phyloP scores from a whole-genome alignment of 2,888 invertebrate species.

The Zaprionus bogoriensis region DNA sequence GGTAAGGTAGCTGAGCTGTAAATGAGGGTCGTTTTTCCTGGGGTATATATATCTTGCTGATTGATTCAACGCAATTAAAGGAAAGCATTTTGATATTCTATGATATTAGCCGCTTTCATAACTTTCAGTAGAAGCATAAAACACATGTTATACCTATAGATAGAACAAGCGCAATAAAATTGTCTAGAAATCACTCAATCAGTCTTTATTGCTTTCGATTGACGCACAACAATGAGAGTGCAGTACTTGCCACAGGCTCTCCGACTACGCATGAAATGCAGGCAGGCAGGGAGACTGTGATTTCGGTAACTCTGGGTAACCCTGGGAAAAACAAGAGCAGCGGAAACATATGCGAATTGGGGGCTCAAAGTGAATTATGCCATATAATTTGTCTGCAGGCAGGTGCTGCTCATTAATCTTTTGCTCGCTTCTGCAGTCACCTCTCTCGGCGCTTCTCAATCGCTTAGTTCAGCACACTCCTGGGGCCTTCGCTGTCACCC shows the following conservation, averaged over 20 bases:
- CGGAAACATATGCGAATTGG: slow-evolving; percentile 39
- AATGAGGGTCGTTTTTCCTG: neutral
- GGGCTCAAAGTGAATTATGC: slow-evolving; percentile 69
- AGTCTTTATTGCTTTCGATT: too few species aligned
- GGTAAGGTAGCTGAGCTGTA: neutral
- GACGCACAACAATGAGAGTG: too few species aligned
- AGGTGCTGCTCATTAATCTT: slow-evolving; percentile 76
- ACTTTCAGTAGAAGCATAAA: too few species aligned
- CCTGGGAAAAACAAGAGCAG: neutral
- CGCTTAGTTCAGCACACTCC: slow-evolving; percentile 50
- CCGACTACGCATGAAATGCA: neutral
- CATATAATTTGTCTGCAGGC: slow-evolving; percentile 70
- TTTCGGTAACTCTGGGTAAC: slow-evolving; percentile 9
- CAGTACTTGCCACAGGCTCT: neutral
- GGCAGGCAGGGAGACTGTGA: slow-evolving; percentile 4
- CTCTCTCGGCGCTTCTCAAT: slow-evolving; percentile 32
- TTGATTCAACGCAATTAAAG: too few species aligned
- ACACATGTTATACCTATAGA: too few species aligned
- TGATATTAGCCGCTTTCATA: too few species aligned
- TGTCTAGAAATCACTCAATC: too few species aligned
- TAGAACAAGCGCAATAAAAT: too few species aligned
- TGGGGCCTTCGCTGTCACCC: slow-evolving; percentile 15
- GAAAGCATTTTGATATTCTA: too few species aligned
- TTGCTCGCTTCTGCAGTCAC: slow-evolving; percentile 47
- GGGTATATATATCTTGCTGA: too few species aligned